These are phyloP conservation scores for Tetragnatha versicolor DNA, from an alignment of 1,140 invertebrate species.

Conservation along the genomic window DNA sequence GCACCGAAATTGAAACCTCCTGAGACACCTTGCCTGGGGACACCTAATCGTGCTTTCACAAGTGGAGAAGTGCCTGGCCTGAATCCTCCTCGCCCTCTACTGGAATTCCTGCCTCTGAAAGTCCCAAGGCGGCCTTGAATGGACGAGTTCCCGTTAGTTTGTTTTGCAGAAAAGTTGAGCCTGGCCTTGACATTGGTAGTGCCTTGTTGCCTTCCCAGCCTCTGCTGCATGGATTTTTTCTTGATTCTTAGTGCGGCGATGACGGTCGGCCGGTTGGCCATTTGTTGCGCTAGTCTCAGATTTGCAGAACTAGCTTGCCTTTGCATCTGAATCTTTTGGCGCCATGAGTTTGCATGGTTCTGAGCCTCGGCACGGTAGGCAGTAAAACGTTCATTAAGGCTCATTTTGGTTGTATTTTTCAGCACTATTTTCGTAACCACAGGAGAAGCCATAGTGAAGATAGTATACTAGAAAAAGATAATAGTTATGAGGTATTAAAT, in stretches of 20 bases:
- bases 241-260: constrained; percentile 65
- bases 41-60: constrained; percentile 46
- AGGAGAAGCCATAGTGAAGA: constrained; percentile 4
- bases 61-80: constrained; percentile 52
- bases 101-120: constrained; percentile 56
- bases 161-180: constrained; percentile 58
- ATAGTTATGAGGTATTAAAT: too few species aligned
- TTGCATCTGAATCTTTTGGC: constrained; percentile 61
- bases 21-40: background rate
- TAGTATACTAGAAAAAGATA: too few species aligned
- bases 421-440: constrained; percentile 39
- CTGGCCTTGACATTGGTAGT: constrained; percentile 61
- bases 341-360: background rate
- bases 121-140: constrained; percentile 24
- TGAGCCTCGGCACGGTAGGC: constrained; percentile 48
- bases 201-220: constrained; percentile 60
- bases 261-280: constrained; percentile 67
- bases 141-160: constrained; percentile 6
- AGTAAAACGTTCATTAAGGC: constrained; percentile 56
- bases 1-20: background rate
- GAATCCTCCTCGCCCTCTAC: constrained; percentile 58
- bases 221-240: constrained; percentile 63
- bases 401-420: constrained; percentile 55
- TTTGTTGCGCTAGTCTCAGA: constrained; percentile 66
- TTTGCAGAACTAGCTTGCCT: constrained; percentile 65